Evolutionary conservation across 2,888 invertebrate species (phyloP).

Genomic region (Chalcis sispes): DNA sequence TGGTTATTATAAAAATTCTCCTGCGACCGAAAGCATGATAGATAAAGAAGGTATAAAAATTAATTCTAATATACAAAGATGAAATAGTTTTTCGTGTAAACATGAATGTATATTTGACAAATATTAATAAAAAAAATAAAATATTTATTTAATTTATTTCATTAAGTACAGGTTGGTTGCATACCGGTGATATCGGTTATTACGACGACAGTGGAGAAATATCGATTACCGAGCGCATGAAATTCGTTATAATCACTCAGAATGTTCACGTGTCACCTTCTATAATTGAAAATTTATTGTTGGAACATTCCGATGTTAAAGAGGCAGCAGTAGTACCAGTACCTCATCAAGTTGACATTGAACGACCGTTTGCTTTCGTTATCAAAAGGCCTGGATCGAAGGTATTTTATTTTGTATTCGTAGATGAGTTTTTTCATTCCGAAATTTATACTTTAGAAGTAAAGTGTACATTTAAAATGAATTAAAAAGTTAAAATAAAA

Average conservation of each 20-base stretch:
- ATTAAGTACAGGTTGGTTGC: slow-evolving; percentile 3
- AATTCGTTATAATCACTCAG: neutral
- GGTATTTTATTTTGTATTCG: neutral
- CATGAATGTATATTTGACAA: too few species aligned
- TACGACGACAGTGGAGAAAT: neutral
- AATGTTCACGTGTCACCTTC: neutral
- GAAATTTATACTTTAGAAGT: too few species aligned
- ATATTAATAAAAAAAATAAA: neutral
- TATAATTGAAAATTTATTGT: neutral
- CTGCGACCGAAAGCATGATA: neutral
- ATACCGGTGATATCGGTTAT: neutral
- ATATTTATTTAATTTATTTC: too few species aligned
- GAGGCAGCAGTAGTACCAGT: neutral
- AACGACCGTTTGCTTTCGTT: neutral
- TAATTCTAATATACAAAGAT: neutral
- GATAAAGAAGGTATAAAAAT: neutral
- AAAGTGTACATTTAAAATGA: too few species aligned
- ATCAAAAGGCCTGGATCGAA: neutral
- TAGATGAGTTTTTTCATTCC: too few species aligned
- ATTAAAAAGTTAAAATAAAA: too few species aligned
- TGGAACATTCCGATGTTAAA: neutral
- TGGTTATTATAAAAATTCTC: neutral
- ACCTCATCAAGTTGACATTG: slow-evolving; percentile 2
- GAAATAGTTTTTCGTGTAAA: too few species aligned
- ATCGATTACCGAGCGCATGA: neutral